These are phyloP conservation scores for Melanerpes aurifrons DNA, from an alignment of 2,113 vertebrate species.

Conservation along the genomic window DNA sequence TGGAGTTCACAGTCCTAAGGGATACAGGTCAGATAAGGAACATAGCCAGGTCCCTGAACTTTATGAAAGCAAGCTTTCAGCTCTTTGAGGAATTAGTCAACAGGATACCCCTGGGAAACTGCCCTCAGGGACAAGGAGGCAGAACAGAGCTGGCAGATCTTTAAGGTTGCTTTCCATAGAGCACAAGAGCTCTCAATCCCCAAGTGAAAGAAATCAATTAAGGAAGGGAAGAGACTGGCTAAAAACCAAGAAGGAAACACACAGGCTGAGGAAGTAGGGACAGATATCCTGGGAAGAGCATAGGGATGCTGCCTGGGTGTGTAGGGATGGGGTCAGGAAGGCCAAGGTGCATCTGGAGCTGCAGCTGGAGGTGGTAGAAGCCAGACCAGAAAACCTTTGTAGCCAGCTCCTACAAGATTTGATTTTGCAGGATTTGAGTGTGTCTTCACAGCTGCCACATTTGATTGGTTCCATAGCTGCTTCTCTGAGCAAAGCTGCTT, in stretches of 20 bases:
- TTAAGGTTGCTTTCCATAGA: no score
- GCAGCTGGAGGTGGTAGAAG: no score
- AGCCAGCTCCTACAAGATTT: background rate
- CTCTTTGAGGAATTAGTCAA: background rate
- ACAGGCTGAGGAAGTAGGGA: background rate
- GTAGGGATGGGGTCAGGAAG: background rate
- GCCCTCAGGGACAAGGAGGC: no score
- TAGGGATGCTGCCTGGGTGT: background rate
- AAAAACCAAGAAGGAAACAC: background rate
- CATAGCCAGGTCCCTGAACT: background rate
- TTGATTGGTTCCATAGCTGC: background rate
- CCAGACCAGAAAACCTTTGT: background rate
- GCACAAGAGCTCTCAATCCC: no score
- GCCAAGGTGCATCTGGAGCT: background rate
- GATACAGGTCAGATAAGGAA: background rate
- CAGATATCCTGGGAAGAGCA: background rate
- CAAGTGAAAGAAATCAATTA: background rate
- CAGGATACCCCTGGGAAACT: background rate
- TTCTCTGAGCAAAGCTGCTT: background rate
- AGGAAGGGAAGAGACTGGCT: background rate
- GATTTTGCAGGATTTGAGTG: background rate
- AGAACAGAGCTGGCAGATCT: no score
- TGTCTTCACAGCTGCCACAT: background rate
- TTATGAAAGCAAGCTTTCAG: background rate
- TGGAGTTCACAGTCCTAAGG: no score